Conservation (phyloP, 1,140 invertebrate genomes). For the Ceratosolen solmsi region DNA sequence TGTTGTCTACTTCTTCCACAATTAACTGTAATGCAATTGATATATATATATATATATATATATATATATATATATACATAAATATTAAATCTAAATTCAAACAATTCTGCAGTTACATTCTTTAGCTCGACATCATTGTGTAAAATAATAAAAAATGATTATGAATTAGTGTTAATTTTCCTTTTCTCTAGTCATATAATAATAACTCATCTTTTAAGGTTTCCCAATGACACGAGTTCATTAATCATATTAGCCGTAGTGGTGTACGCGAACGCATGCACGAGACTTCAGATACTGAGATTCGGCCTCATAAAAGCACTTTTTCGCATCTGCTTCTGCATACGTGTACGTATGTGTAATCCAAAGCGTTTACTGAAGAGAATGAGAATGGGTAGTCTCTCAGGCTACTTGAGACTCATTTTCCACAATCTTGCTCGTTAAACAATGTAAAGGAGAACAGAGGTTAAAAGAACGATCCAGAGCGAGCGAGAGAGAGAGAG, state of each 20-base stretch:
- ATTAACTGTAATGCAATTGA: too few species aligned
- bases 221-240: background rate
- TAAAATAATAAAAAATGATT: too few species aligned
- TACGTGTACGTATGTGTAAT: background rate
- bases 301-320: background rate
- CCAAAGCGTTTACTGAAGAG: constrained; percentile 4
- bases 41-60: too few species aligned
- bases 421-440: constrained; percentile 43
- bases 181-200: too few species aligned
- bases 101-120: too few species aligned
- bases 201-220: background rate
- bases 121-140: too few species aligned
- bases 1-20: too few species aligned
- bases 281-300: background rate
- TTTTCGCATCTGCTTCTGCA: background rate
- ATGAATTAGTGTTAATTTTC: too few species aligned
- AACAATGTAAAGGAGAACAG: constrained; percentile 22
- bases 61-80: too few species aligned
- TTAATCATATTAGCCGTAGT: background rate
- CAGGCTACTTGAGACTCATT: constrained; percentile 9
- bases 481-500: background rate
- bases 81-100: too few species aligned
- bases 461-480: background rate
- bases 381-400: constrained; percentile 10
- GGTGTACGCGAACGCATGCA: background rate